Percentiles rank a stretch among this genome's conserved stretches.
phyloP scores from a whole-genome alignment of 2,797 vertebrate species.

The Typhlichthys eigenmanni region DNA sequence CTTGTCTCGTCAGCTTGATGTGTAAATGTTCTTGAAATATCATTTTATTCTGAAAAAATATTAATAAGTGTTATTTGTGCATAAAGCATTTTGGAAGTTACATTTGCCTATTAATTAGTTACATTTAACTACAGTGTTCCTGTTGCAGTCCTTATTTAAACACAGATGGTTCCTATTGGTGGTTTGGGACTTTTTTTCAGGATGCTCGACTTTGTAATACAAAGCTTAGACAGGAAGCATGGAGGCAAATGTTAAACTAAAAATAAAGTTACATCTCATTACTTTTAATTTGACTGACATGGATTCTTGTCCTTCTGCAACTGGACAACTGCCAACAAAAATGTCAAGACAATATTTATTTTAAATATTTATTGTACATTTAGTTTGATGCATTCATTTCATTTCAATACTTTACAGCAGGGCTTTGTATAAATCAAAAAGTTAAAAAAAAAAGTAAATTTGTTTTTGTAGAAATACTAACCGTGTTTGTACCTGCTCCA shows the following conservation, averaged over 20 bases:
- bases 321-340: too few relatives aligned
- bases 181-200: constrained; percentile 57
- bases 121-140: constrained; percentile 61
- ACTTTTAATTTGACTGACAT: constrained; percentile 47
- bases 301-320: too few relatives aligned
- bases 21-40: constrained; percentile 79
- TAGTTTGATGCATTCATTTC: too few relatives aligned
- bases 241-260: constrained; percentile 89
- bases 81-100: constrained; percentile 75
- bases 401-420: too few relatives aligned
- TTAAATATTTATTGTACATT: too few relatives aligned
- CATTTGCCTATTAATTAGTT: constrained; percentile 52
- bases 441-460: too few relatives aligned
- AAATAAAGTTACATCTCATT: constrained; percentile 85
- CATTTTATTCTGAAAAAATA: constrained; percentile 74
- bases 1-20: constrained; percentile 80
- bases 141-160: constrained; percentile 64
- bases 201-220: constrained; percentile 63
- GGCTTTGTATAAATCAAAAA: too few relatives aligned
- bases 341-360: too few relatives aligned
- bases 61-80: constrained; percentile 77
- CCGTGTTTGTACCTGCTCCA: too few relatives aligned
- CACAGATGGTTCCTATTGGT: constrained; percentile 32
- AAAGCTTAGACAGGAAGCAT: constrained; percentile 78
- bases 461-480: too few relatives aligned